A percentile compares a stretch with the other conserved stretches of the same genome.
Evolutionary conservation across 2,113 vertebrate species (phyloP).

Genomic region (Furnarius figulus): DNA sequence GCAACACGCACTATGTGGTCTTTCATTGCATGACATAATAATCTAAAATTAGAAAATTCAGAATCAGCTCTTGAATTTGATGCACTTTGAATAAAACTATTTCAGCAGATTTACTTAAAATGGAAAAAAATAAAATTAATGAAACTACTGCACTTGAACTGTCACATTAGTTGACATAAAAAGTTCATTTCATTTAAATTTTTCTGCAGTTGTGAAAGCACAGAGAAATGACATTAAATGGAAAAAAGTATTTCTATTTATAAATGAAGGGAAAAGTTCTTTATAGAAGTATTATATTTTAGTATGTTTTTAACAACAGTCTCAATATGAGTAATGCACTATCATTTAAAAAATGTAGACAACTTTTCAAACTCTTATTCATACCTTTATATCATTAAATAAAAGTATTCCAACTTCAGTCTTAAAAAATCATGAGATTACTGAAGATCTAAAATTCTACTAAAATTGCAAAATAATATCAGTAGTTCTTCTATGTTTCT

Average conservation of each 20-base stretch:
- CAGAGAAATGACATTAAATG: background rate
- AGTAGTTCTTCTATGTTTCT: background rate
- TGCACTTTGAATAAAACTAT: background rate
- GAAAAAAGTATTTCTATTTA: background rate
- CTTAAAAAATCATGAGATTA: background rate
- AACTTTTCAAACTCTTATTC: background rate
- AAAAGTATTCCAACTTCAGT: background rate
- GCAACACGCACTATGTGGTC: slow-evolving; percentile 98
- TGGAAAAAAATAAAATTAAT: background rate
- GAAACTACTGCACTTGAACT: background rate
- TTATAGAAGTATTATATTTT: background rate
- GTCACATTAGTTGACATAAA: background rate
- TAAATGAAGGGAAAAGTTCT: background rate
- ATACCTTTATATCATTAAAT: background rate
- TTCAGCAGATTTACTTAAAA: background rate
- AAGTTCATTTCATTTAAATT: background rate
- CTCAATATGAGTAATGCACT: background rate
- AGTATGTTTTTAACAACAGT: background rate
- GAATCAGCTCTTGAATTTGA: background rate
- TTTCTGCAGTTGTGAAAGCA: background rate
- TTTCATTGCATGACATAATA: slow-evolving; percentile 98
- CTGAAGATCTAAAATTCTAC: background rate
- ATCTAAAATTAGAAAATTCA: slow-evolving; percentile 71
- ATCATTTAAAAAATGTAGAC: background rate
- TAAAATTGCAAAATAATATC: background rate